Percentiles rank a stretch among this genome's conserved stretches.
phyloP scores from a whole-genome alignment of 2,797 vertebrate genomes.

The Cetoscarus ocellatus region DNA sequence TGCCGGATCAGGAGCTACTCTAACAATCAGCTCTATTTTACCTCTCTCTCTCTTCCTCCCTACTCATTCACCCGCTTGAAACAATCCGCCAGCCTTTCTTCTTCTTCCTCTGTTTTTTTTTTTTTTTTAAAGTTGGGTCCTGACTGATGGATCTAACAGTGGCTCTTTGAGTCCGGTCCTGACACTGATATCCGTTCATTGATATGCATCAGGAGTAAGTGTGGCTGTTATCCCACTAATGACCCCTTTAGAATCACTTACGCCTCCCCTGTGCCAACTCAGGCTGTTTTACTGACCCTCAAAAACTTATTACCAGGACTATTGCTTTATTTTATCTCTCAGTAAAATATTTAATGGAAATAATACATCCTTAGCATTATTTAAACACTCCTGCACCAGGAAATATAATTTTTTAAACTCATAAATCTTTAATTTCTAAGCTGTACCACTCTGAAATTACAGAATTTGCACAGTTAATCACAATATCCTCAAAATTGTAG shows the following conservation, averaged over 20 bases:
- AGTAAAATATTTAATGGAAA: no score
- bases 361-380: no score
- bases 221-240: constrained; percentile 51
- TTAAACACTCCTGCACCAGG: no score
- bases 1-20: constrained; percentile 57
- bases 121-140: neutral
- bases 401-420: no score
- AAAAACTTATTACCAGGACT: neutral
- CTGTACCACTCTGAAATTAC: no score
- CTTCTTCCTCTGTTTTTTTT: constrained; percentile 12
- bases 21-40: constrained; percentile 65
- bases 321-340: no score
- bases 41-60: constrained; percentile 41
- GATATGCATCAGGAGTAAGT: constrained; percentile 79
- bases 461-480: neutral
- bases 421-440: no score
- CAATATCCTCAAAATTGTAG: neutral
- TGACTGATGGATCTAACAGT: constrained; percentile 53
- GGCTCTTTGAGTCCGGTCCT: constrained; percentile 57
- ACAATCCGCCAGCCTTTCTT: constrained; percentile 44
- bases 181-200: constrained; percentile 71
- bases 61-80: constrained; percentile 49
- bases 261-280: constrained; percentile 27
- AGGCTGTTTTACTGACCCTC: neutral
- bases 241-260: constrained; percentile 58